A percentile compares a stretch with the other conserved stretches of the same genome.
Conservation (phyloP, 2,888 invertebrate species). For the Rhaphigaster nebulosa region DNA sequence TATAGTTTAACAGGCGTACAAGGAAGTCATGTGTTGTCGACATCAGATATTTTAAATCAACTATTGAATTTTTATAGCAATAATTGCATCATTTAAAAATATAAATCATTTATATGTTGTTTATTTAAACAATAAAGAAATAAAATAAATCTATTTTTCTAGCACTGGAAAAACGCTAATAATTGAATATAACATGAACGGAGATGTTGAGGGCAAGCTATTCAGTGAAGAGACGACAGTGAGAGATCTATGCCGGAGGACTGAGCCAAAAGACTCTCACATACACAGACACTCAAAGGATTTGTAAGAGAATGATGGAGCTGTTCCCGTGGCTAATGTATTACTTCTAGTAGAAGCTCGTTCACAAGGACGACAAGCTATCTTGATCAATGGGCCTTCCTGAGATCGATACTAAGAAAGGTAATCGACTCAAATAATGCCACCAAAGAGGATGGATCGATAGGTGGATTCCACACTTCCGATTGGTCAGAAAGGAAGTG, state of each 20-base stretch:
- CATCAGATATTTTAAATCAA: no score
- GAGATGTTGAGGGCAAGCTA: background rate
- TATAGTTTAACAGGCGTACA: no score
- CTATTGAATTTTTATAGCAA: no score
- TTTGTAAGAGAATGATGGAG: background rate
- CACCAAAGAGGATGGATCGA: background rate
- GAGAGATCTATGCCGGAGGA: background rate
- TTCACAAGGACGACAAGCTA: background rate
- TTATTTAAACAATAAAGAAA: no score
- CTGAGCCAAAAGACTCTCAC: background rate
- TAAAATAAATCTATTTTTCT: no score
- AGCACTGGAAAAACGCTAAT: no score
- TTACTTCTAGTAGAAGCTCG: background rate
- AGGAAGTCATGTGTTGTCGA: no score
- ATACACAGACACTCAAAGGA: background rate
- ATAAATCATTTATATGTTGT: no score
- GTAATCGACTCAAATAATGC: background rate
- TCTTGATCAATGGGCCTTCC: background rate
- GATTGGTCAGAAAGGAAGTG: no score
- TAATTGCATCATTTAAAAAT: no score
- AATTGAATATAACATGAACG: no score
- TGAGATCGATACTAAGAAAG: background rate
- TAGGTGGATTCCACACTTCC: background rate
- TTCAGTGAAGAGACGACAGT: background rate
- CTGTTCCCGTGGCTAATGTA: background rate